These are phyloP conservation scores for Deroplatys truncata DNA, from an alignment of 2,888 invertebrate genomes.

Conservation along the genomic window DNA sequence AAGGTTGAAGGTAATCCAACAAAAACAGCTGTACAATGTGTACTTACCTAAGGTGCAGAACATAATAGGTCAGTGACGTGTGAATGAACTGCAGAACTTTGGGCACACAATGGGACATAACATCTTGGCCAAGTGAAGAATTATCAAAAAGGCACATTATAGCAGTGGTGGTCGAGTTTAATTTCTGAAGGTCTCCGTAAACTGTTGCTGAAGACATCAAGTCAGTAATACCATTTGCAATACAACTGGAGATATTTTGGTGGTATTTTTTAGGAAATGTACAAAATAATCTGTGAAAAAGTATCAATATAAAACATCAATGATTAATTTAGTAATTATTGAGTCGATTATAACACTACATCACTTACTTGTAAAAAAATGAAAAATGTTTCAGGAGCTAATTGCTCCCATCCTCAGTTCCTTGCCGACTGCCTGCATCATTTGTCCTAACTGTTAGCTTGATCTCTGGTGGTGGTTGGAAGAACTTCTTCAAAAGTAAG, in stretches of 20 bases:
- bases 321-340: no score
- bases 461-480: no score
- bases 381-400: no score
- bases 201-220: slow-evolving; percentile 3
- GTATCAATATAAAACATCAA: no score
- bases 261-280: slow-evolving; percentile 18
- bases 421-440: no score
- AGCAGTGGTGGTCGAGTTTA: slow-evolving; percentile 27
- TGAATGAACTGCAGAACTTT: neutral
- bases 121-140: slow-evolving; percentile 39
- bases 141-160: slow-evolving; percentile 38
- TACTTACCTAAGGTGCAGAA: neutral
- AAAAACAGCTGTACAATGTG: no score
- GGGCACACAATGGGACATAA: neutral
- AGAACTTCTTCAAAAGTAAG: no score
- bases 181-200: neutral
- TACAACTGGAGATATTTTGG: neutral
- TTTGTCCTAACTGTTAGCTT: no score
- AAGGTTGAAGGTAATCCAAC: no score
- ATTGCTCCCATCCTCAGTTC: no score
- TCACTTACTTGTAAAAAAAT: no score
- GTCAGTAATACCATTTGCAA: slow-evolving; percentile 4
- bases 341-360: no score
- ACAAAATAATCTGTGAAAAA: slow-evolving; percentile 13
- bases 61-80: neutral